Evolutionary conservation across 2,113 vertebrate species (phyloP).

Genomic region (Anhinga rufa): DNA sequence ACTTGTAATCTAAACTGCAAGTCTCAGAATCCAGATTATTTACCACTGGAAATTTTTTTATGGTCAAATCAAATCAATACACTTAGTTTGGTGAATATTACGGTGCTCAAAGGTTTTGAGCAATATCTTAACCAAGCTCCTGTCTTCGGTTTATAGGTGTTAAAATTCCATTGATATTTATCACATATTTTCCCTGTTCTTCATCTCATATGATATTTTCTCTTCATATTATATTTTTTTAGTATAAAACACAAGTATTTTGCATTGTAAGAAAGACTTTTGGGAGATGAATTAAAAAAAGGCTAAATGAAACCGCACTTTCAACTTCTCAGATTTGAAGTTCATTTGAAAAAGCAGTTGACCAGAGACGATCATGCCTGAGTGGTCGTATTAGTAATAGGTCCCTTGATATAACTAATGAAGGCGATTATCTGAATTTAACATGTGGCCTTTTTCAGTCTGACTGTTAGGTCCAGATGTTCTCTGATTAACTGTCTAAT

Average conservation of each 20-base stretch:
- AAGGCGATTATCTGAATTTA: slow-evolving; percentile 69
- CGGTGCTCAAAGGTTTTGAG: not conserved
- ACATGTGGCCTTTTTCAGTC: slow-evolving; percentile 73
- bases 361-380: slow-evolving; percentile 43
- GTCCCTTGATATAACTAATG: slow-evolving; percentile 68
- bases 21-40: not conserved
- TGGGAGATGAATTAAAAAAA: not conserved
- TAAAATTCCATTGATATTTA: not conserved
- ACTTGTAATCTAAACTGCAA: not conserved
- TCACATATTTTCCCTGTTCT: not conserved
- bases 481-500: slow-evolving; percentile 65
- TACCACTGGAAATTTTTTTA: not conserved
- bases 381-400: slow-evolving; percentile 59
- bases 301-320: not conserved
- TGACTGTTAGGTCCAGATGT: slow-evolving; percentile 74
- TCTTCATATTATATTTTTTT: not conserved
- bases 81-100: not conserved
- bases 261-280: not conserved
- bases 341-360: slow-evolving; percentile 12
- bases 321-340: slow-evolving; percentile 8
- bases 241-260: not conserved
- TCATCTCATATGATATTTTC: rapidly evolving
- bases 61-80: not conserved
- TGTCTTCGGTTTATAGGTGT: not conserved
- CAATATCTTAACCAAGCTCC: not conserved